Evolutionary conservation across 2,113 vertebrate genomes (phyloP).

Genomic region (Miniopterus natalensis): DNA sequence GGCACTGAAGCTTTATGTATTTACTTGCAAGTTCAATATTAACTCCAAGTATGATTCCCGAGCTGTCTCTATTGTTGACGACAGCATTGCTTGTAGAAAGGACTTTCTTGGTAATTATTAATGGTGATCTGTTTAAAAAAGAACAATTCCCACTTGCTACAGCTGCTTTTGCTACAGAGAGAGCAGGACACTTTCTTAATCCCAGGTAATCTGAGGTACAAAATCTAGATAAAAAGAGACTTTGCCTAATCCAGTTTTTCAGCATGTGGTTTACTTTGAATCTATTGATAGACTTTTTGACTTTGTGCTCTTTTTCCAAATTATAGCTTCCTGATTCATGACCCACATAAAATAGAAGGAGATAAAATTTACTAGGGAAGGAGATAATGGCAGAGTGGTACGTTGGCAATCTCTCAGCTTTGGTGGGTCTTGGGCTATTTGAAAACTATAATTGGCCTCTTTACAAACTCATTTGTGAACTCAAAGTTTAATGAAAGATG

Average conservation of each 20-base stretch:
- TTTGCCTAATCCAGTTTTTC: slow-evolving; percentile 83
- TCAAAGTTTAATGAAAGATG: background rate
- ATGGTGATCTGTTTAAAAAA: slow-evolving; percentile 77
- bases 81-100: slow-evolving; percentile 60
- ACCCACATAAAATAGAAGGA: slow-evolving; percentile 1
- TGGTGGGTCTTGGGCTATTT: background rate
- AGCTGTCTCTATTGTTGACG: slow-evolving; percentile 77
- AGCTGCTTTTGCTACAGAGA: slow-evolving; percentile 65
- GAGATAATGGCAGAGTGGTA: background rate
- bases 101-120: slow-evolving; percentile 78
- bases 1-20: slow-evolving; percentile 86
- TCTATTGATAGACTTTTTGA: slow-evolving; percentile 79
- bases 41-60: slow-evolving; percentile 85
- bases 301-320: slow-evolving; percentile 74
- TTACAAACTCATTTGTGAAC: background rate
- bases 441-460: background rate
- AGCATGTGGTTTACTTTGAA: slow-evolving; percentile 84
- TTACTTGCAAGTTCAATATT: slow-evolving; percentile 88
- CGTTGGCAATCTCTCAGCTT: background rate
- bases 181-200: slow-evolving; percentile 84
- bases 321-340: background rate
- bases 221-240: slow-evolving; percentile 84
- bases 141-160: slow-evolving; percentile 70
- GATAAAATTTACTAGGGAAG: background rate
- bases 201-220: slow-evolving; percentile 84